A percentile compares a stretch with the other conserved stretches of the same genome.
phyloP scores from a whole-genome alignment of 2,113 vertebrate genomes.

The Rhodinocichla rosea region DNA sequence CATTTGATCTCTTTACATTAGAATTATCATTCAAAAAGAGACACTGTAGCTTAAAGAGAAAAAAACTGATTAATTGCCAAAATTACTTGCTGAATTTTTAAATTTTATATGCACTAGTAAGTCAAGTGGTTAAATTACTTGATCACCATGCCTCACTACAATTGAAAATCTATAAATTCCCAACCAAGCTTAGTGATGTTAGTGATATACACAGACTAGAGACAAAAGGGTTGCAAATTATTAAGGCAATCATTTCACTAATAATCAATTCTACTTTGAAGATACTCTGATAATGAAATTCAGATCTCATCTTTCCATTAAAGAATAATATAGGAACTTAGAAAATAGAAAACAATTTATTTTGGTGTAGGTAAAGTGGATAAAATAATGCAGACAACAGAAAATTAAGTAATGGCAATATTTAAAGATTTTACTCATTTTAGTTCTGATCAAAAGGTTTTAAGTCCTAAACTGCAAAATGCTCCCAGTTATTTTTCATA shows the following conservation, averaged over 20 bases:
- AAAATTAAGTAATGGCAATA: not conserved
- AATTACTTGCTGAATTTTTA: not conserved
- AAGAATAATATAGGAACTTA: not conserved
- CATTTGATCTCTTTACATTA: not conserved
- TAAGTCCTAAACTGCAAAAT: not conserved
- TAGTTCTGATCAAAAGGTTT: not conserved
- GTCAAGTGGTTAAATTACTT: not conserved
- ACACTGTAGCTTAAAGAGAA: not conserved
- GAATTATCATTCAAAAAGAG: not conserved
- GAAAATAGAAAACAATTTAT: not conserved
- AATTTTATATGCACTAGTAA: not conserved
- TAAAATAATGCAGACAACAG: not conserved
- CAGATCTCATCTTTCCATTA: not conserved
- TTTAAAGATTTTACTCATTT: not conserved
- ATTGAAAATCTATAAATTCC: not conserved
- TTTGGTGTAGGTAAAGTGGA: not conserved
- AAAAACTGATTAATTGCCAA: not conserved
- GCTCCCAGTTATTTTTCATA: not conserved
- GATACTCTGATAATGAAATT: not conserved
- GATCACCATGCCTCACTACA: not conserved
- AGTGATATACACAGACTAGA: not conserved
- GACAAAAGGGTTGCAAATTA: not conserved
- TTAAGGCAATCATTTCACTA: not conserved
- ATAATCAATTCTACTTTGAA: not conserved
- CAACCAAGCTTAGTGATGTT: not conserved